phyloP scores from a whole-genome alignment of 1,140 invertebrate species.

The Sycophaga agraensis region DNA sequence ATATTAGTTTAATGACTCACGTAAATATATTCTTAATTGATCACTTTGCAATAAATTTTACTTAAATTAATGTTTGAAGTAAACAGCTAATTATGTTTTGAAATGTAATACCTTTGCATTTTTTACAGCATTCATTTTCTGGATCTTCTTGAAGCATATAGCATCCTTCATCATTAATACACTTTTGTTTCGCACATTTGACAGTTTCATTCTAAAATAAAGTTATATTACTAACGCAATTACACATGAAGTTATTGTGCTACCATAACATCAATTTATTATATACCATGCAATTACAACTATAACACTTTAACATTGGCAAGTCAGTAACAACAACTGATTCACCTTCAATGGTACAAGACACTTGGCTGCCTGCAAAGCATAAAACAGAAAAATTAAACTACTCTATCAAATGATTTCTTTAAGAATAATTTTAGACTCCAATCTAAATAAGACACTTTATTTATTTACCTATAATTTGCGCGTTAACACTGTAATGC shows the following conservation, averaged over 20 bases:
- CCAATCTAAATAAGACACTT: not conserved
- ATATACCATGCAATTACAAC: conserved; percentile 49
- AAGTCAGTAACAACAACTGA: conserved; percentile 43
- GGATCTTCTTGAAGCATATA: conserved; percentile 63
- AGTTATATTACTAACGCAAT: not conserved
- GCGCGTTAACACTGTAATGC: not conserved
- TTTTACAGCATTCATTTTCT: conserved; percentile 65
- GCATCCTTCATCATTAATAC: conserved; percentile 69
- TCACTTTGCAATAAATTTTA: too few species aligned
- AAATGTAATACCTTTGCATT: conserved; percentile 69
- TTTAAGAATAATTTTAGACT: not conserved
- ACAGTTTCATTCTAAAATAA: conserved; percentile 69
- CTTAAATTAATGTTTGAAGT: too few species aligned
- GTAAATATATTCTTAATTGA: too few species aligned
- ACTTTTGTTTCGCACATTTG: conserved; percentile 65
- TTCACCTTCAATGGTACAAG: conserved; percentile 45
- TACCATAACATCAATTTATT: too few species aligned
- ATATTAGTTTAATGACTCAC: too few species aligned
- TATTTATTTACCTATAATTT: conserved; percentile 9
- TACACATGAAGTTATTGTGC: too few species aligned
- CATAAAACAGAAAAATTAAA: not conserved
- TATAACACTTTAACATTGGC: conserved; percentile 45
- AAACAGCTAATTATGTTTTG: too few species aligned
- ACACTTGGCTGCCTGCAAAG: conserved; percentile 41
- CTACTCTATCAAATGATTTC: not conserved